Percentiles rank a stretch among this genome's conserved stretches.
Conservation (phyloP, 1,140 invertebrate genomes). For the Neodiprion lecontei region DNA sequence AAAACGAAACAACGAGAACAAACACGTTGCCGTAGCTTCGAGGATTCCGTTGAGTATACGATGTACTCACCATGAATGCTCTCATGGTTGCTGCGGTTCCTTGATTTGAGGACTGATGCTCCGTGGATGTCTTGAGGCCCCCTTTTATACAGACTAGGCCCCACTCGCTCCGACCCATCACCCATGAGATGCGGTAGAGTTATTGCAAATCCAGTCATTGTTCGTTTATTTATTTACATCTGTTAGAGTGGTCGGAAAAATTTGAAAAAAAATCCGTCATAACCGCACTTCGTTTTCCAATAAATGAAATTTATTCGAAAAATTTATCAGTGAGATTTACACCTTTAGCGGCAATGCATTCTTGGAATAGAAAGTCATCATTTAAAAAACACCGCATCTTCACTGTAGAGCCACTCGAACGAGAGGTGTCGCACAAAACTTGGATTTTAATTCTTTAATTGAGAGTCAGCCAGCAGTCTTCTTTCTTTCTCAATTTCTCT, state of each 20-base stretch:
- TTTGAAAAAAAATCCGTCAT: not conserved
- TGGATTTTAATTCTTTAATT: constrained; percentile 6
- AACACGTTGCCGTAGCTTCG: too few relatives aligned
- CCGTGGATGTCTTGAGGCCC: constrained; percentile 52
- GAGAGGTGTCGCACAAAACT: constrained; percentile 1
- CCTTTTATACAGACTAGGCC: constrained; percentile 57
- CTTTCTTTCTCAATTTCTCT: constrained; percentile 35
- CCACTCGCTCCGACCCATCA: constrained; percentile 58
- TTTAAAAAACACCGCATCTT: constrained; percentile 5
- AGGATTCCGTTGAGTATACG: constrained; percentile 6
- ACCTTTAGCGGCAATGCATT: too few relatives aligned
- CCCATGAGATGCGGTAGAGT: constrained; percentile 57
- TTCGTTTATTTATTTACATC: not conserved
- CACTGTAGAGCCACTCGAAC: not conserved
- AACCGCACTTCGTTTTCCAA: too few relatives aligned
- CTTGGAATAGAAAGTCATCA: not conserved
- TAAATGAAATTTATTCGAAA: too few relatives aligned
- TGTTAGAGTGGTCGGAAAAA: not conserved
- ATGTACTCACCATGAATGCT: constrained; percentile 61
- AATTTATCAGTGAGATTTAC: too few relatives aligned
- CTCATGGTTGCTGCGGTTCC: constrained; percentile 61
- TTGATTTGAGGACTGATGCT: constrained; percentile 64
- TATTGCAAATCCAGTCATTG: constrained; percentile 50
- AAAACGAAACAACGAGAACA: too few relatives aligned
- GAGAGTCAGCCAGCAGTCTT: not conserved